Evolutionary conservation across 92 coral and sea anemone genomes (phyloP).

Genomic region (Zoanthus sociatus): DNA sequence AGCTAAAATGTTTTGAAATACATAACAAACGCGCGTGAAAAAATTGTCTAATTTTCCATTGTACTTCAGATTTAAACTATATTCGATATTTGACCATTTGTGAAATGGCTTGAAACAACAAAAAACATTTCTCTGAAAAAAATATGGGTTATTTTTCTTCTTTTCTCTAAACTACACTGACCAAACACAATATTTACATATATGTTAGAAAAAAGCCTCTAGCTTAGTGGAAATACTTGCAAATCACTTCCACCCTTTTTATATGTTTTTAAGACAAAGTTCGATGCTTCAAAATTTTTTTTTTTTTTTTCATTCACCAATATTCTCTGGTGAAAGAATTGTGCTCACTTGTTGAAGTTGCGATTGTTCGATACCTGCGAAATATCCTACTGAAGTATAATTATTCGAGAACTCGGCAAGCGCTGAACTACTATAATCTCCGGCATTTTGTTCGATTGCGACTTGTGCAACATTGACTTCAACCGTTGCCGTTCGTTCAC

Average conservation of each 20-base stretch:
- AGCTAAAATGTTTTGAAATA: neutral
- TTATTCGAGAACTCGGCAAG: constrained; percentile 57
- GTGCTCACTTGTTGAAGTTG: constrained; percentile 27
- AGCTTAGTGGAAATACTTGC: constrained; percentile 17
- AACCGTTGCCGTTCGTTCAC: constrained; percentile 78
- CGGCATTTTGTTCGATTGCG: constrained; percentile 37
- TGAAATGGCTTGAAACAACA: neutral
- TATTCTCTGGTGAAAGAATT: constrained; percentile 45
- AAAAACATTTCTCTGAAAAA: neutral
- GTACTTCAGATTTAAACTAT: neutral
- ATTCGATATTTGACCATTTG: neutral
- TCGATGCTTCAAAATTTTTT: neutral
- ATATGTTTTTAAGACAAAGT: neutral
- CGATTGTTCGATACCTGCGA: constrained; percentile 39
- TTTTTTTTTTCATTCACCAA: constrained; percentile 16
- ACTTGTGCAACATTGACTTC: constrained; percentile 77
- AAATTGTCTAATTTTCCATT: neutral
- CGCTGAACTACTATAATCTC: constrained; percentile 27
- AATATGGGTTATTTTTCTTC: neutral
- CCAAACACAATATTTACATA: constrained; percentile 25
- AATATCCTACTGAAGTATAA: constrained; percentile 28
- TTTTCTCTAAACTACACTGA: neutral
- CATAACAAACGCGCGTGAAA: neutral
- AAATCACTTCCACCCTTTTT: neutral
- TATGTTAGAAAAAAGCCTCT: constrained; percentile 12